Evolutionary conservation across 2,113 vertebrate species (phyloP).

Genomic region (Neomonachus schauinslandi): DNA sequence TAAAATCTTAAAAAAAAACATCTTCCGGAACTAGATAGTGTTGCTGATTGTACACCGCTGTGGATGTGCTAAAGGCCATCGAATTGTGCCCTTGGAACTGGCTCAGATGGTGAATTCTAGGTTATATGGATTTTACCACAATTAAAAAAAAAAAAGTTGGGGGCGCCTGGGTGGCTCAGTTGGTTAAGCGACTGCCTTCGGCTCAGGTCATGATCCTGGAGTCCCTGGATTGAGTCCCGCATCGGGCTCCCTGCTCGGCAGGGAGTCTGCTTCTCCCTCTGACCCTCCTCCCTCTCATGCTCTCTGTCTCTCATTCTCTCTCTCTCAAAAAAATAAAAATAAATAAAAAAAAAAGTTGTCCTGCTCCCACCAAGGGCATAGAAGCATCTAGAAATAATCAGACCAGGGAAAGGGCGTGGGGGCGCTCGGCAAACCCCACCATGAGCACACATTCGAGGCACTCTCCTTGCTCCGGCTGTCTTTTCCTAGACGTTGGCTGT

Average conservation of each 20-base stretch:
- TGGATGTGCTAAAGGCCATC: background rate
- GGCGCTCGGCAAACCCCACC: rapidly evolving
- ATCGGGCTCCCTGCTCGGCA: too few species aligned
- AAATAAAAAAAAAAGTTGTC: background rate
- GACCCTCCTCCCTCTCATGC: too few species aligned
- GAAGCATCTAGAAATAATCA: background rate
- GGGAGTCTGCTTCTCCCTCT: too few species aligned
- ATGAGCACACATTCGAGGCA: rapidly evolving
- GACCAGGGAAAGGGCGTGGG: background rate
- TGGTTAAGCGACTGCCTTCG: too few species aligned
- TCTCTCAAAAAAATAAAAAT: too few species aligned
- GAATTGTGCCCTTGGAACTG: background rate
- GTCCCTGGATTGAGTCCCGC: too few species aligned
- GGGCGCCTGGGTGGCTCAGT: too few species aligned
- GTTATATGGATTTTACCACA: background rate
- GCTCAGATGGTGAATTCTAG: background rate
- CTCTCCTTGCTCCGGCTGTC: rapidly evolving
- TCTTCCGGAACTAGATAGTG: background rate
- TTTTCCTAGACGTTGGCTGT: background rate
- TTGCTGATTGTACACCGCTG: rapidly evolving
- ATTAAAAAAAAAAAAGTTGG: background rate
- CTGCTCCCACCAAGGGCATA: background rate
- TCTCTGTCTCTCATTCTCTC: too few species aligned
- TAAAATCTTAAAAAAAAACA: too few species aligned
- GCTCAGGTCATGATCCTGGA: too few species aligned